A percentile compares a stretch with the other conserved stretches of the same genome.
These are phyloP conservation scores for Platypus cylindrus DNA, from an alignment of 2,888 invertebrate species.

Conservation along the genomic window DNA sequence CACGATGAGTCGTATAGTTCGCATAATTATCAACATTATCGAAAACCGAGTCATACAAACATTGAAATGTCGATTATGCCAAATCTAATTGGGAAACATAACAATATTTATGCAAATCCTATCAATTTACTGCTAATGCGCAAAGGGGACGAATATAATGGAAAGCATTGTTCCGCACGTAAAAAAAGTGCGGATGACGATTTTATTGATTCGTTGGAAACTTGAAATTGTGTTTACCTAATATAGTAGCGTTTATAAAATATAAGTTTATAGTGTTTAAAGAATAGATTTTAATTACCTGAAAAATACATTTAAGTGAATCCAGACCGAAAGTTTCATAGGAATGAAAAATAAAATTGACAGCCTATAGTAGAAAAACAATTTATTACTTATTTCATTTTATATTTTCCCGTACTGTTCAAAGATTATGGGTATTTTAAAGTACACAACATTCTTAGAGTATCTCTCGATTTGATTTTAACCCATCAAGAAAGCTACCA, in stretches of 20 bases:
- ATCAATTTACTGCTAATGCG: constrained; percentile 9
- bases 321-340: neutral
- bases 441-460: too few species aligned
- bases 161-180: neutral
- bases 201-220: constrained; percentile 27
- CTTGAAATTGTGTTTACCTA: constrained; percentile 5
- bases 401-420: too few species aligned
- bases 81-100: too few species aligned
- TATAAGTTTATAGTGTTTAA: neutral
- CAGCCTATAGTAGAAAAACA: constrained; percentile 1
- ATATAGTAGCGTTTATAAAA: constrained; percentile 1
- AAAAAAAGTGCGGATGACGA: constrained; percentile 14
- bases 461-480: too few species aligned
- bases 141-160: constrained; percentile 1
- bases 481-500: too few species aligned
- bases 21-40: constrained; percentile 9
- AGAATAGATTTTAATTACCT: too few species aligned
- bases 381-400: neutral
- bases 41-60: constrained; percentile 9
- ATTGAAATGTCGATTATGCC: constrained; percentile 4
- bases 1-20: constrained; percentile 10
- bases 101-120: constrained; percentile 17
- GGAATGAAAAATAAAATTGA: neutral
- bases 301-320: too few species aligned
- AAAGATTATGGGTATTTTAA: too few species aligned